A percentile compares a stretch with the other conserved stretches of the same genome.
Evolutionary conservation across 2,113 vertebrate species (phyloP).

Genomic region (Entelurus aequoreus): DNA sequence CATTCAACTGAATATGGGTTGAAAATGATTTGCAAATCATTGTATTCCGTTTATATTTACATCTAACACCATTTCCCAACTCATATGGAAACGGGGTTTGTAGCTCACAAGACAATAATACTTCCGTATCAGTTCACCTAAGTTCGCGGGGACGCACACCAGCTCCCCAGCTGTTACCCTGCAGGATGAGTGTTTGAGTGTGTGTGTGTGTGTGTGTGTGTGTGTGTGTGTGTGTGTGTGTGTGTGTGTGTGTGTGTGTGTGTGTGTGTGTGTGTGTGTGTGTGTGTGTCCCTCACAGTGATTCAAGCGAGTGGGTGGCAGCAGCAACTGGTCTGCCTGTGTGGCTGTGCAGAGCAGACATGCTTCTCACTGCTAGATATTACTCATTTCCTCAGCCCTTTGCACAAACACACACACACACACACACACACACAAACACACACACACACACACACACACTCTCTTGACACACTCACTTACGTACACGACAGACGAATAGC

Average conservation of each 20-base stretch:
- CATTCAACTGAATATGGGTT: too few relatives aligned
- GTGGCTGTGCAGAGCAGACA: conserved; percentile 77
- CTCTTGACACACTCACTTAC: conserved; percentile 26
- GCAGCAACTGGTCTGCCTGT: conserved; percentile 77
- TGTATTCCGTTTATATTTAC: too few relatives aligned
- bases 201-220: conserved; percentile 7
- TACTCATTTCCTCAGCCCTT: conserved; percentile 78
- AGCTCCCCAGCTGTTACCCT: neutral
- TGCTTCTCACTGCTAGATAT: conserved; percentile 77
- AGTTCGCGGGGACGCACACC: too few relatives aligned
- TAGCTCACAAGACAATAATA: too few relatives aligned
- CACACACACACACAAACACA: conserved; percentile 28
- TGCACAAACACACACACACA: conserved; percentile 57
- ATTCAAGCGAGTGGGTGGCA: conserved; percentile 78
- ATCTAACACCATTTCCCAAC: rapidly evolving
- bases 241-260: too few relatives aligned
- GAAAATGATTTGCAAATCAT: too few relatives aligned
- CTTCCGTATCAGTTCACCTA: too few relatives aligned
- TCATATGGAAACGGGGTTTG: too few relatives aligned
- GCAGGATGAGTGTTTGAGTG: neutral
- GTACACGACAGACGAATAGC: conserved; percentile 49
- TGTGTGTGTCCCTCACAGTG: conserved; percentile 63
- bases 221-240: conserved; percentile 26
- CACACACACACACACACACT: conserved; percentile 36
- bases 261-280: too few relatives aligned